These are phyloP conservation scores for Sylvia atricapilla DNA, from an alignment of 2,113 vertebrate species.

Conservation along the genomic window DNA sequence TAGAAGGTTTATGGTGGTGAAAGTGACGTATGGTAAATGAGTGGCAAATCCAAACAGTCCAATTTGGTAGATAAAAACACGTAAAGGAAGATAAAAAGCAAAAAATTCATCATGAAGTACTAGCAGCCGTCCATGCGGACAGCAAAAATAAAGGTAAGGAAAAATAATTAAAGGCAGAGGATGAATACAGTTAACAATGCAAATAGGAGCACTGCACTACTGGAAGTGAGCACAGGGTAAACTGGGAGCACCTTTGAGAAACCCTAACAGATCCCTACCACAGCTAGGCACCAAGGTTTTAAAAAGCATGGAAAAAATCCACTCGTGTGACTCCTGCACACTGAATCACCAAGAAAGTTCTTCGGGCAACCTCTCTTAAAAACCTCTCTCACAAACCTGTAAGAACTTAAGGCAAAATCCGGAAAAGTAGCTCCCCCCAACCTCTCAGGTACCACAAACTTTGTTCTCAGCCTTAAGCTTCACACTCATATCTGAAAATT, in stretches of 20 bases:
- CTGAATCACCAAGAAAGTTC: neutral
- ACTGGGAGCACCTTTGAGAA: neutral
- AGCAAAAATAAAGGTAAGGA: neutral
- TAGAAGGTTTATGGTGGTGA: neutral
- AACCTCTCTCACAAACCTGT: neutral
- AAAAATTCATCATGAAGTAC: neutral
- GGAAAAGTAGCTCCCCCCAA: neutral
- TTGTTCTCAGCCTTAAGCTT: neutral
- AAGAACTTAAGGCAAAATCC: neutral
- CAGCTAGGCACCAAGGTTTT: neutral
- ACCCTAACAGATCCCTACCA: neutral
- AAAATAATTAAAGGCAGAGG: neutral
- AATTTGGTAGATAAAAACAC: neutral
- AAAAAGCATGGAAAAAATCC: neutral
- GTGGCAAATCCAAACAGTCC: neutral
- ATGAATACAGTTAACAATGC: neutral
- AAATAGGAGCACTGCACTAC: neutral
- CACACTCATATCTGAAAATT: neutral
- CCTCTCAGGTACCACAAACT: neutral
- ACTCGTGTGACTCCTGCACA: neutral
- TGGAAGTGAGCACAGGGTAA: neutral
- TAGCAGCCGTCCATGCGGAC: neutral
- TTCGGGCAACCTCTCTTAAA: neutral
- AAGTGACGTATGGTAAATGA: neutral
- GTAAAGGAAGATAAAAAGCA: neutral